Evolutionary conservation across 2,888 invertebrate species (phyloP), one percentile per base, ranked within the genome.

Genomic region (Hypomecis atomaria): DNA sequence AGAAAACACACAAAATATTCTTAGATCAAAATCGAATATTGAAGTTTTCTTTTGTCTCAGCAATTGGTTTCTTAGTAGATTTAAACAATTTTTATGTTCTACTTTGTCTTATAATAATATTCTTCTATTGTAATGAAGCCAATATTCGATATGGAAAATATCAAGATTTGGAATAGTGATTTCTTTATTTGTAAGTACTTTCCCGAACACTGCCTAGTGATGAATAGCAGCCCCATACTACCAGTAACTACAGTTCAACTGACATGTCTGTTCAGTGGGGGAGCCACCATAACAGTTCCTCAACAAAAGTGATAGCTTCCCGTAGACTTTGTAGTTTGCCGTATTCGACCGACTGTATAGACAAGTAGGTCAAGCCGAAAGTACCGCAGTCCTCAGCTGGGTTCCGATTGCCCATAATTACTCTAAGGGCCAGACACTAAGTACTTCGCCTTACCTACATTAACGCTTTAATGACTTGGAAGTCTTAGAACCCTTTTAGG

Each of bases 381-480:
- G 37, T 23, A 48, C 44, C 59, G 8, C 49, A 55, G 56, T 58
- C 44, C 59, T 5, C 49, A 55, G 56, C 63, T 65, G 59, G 50
- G 47, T 54, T 56, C 56, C 59, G 59, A 64, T 59, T 47, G 59
- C 38, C 55, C 49, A 55, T 59, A 64, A 64, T 64, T 59, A 59
- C 59, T 65, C 52, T n/a, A 44, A 52, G 53, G 37, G 47, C 43
- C 47, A 60, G 52, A 52, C 57, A 60, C 60, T 65, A 65, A 65
- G 65, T 60, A 65, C 52, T 52, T 33, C 52, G 52, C 43, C 57
- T 59, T 57, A 56, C 57, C 60, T 57, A 65, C 65, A 65, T 65
- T 65, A 60, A 53, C 37, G 65, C 7, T 60, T 65, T 65, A 65
- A 65, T 65, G 56, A 57, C 60, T 53, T 60, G 57, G 59, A 65